Evolutionary conservation across 2,888 invertebrate genomes (phyloP).

Genomic region (Eupithecia dodoneata): DNA sequence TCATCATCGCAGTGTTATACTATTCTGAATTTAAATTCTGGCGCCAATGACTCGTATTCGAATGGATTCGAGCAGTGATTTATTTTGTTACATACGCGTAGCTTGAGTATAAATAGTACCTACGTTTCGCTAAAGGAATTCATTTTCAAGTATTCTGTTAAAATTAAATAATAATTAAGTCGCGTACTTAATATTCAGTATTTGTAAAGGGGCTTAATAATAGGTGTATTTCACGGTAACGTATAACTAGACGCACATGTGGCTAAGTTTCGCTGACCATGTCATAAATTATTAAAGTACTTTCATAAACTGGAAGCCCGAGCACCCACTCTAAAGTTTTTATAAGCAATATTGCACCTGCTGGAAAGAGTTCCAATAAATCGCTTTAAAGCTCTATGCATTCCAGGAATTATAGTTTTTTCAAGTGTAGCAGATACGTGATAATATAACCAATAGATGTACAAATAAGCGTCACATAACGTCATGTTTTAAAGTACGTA

Average conservation of each 20-base stretch:
- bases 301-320: slow-evolving; percentile 8
- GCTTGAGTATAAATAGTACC: background rate
- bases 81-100: too few species aligned
- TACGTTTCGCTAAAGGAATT: background rate
- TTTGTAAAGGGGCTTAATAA: too few species aligned
- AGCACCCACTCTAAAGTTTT: slow-evolving; percentile 21
- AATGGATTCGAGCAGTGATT: too few species aligned
- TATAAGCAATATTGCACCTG: slow-evolving; percentile 16
- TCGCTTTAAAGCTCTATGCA: background rate
- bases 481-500: too few species aligned
- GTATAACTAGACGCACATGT: background rate
- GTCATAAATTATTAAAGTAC: slow-evolving; percentile 23
- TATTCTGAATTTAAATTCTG: too few species aligned
- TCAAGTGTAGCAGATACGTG: background rate
- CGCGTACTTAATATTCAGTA: too few species aligned
- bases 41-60: too few species aligned
- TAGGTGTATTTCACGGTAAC: background rate
- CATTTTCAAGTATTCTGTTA: too few species aligned
- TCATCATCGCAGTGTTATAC: too few species aligned
- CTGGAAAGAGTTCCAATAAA: slow-evolving; percentile 4
- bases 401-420: background rate
- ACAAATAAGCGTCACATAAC: too few species aligned
- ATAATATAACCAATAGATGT: too few species aligned
- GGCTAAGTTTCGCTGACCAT: slow-evolving; percentile 29
- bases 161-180: too few species aligned